Evolutionary conservation across 2,888 invertebrate genomes (phyloP).

Genomic region (Anoplius nigerrimus): DNA sequence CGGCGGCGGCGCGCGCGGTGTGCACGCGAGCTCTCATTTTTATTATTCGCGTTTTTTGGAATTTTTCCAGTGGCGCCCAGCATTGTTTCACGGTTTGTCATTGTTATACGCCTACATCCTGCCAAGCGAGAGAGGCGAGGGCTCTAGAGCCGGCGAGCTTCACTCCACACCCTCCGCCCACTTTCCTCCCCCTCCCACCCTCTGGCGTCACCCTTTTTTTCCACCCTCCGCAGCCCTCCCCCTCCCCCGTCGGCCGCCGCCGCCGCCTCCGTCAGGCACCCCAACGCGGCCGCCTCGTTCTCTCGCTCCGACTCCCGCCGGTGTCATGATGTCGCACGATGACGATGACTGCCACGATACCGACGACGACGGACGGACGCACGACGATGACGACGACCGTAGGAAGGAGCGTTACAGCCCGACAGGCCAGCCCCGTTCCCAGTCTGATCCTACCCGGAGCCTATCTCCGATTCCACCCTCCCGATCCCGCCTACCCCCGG

Average conservation of each 20-base stretch:
- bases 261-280: slow-evolving; percentile 1
- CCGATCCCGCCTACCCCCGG: neutral
- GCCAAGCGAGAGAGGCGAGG: slow-evolving; percentile 56
- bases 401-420: neutral
- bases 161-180: slow-evolving; percentile 28
- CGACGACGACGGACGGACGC: slow-evolving; percentile 24
- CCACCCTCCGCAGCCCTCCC: slow-evolving; percentile 16
- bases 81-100: slow-evolving; percentile 75
- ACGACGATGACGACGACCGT: slow-evolving; percentile 31
- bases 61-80: slow-evolving; percentile 75
- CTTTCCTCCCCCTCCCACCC: slow-evolving; percentile 8
- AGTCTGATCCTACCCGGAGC: slow-evolving; percentile 6
- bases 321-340: slow-evolving; percentile 13
- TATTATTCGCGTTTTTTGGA: slow-evolving; percentile 74
- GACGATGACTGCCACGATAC: slow-evolving; percentile 17
- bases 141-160: slow-evolving; percentile 43
- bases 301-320: slow-evolving; percentile 2
- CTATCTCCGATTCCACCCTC: neutral
- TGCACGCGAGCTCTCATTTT: slow-evolving; percentile 68
- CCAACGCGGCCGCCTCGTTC: neutral
- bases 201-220: slow-evolving; percentile 23
- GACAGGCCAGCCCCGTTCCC: slow-evolving; percentile 1
- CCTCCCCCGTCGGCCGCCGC: slow-evolving; percentile 19
- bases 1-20: slow-evolving; percentile 36
- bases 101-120: slow-evolving; percentile 71